These are phyloP conservation scores for Periophthalmodon schlosseri DNA, from an alignment of 2,113 vertebrate species.

Conservation along the genomic window DNA sequence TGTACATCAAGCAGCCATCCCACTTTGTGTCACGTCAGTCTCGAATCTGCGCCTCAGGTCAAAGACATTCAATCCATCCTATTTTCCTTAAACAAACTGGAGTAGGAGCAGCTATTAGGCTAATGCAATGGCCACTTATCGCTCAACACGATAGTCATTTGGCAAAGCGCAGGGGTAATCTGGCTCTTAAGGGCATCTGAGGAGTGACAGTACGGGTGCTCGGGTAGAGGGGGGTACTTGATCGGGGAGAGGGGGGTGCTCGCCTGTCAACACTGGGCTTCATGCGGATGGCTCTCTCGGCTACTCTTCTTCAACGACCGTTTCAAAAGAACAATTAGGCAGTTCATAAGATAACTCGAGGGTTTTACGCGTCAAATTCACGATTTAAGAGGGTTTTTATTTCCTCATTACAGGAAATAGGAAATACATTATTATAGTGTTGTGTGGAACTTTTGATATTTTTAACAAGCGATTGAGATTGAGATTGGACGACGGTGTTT, in stretches of 20 bases:
- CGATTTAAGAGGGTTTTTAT: not conserved
- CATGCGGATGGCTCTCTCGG: constrained; percentile 44
- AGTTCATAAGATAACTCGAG: not conserved
- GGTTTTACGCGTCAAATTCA: not conserved
- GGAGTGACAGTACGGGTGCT: constrained; percentile 50
- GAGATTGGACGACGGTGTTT: too few species aligned
- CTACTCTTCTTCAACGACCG: constrained; percentile 26
- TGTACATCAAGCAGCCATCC: not conserved
- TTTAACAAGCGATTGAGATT: not conserved
- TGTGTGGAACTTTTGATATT: not conserved
- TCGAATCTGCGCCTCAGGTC: not conserved
- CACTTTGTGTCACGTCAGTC: not conserved
- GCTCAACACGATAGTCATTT: constrained; percentile 43
- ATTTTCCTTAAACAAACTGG: constrained; percentile 49
- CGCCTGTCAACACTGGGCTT: constrained; percentile 56
- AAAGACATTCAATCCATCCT: constrained; percentile 21
- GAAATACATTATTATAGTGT: not conserved
- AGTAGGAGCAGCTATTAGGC: constrained; percentile 54
- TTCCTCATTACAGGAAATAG: not conserved
- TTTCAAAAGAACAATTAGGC: constrained; percentile 35
- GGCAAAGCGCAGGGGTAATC: constrained; percentile 45
- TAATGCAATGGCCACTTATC: constrained; percentile 60
- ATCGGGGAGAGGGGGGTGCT: constrained; percentile 35
- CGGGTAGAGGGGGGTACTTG: constrained; percentile 43
- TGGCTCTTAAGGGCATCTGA: constrained; percentile 57